These are phyloP conservation scores for Lithophane semibrunnea DNA, from an alignment of 2,888 invertebrate genomes.

Conservation along the genomic window DNA sequence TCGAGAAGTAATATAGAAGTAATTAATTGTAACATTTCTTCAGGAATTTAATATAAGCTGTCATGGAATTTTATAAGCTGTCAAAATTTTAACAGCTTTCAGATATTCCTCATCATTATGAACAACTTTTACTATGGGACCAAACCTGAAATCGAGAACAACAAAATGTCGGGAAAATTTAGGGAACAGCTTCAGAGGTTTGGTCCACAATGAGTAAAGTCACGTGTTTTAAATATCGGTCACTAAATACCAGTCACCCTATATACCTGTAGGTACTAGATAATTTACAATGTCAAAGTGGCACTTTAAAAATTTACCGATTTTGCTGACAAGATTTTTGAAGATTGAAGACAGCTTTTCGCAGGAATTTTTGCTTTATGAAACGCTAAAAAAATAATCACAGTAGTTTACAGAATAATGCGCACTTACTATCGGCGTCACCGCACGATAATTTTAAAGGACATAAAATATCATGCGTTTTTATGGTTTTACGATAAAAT, in stretches of 20 bases:
- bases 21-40: neutral
- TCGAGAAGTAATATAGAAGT: neutral
- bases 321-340: neutral
- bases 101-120: too few relatives aligned
- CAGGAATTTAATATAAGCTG: too few relatives aligned
- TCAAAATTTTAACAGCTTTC: neutral
- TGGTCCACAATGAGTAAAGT: too few relatives aligned
- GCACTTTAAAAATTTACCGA: neutral
- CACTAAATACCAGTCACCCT: too few relatives aligned
- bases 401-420: neutral
- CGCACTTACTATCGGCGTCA: slow-evolving; percentile 11
- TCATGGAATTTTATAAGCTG: too few relatives aligned
- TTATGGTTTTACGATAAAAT: slow-evolving; percentile 47
- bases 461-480: slow-evolving; percentile 16
- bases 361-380: neutral
- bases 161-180: too few relatives aligned
- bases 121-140: too few relatives aligned
- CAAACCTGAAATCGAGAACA: too few relatives aligned
- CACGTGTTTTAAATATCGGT: too few relatives aligned
- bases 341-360: too few relatives aligned
- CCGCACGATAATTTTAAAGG: slow-evolving; percentile 18
- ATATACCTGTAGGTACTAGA: neutral
- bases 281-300: neutral
- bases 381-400: neutral
- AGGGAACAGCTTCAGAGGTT: too few relatives aligned